Percentiles rank a stretch among this genome's conserved stretches.
phyloP scores from a whole-genome alignment of 1,140 invertebrate species.

The Macrobrachium nipponense region DNA sequence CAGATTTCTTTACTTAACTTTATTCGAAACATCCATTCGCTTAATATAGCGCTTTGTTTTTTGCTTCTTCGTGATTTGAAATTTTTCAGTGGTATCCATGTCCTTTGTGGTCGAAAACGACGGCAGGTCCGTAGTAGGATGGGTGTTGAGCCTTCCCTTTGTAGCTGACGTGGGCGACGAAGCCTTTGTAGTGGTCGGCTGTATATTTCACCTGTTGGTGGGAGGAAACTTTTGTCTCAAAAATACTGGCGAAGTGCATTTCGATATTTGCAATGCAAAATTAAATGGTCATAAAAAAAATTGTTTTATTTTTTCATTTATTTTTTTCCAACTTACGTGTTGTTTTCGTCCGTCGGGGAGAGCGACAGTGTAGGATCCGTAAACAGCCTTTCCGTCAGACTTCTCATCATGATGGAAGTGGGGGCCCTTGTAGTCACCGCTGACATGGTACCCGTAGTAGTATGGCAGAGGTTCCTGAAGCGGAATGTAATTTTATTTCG shows the following conservation, averaged over 20 bases:
- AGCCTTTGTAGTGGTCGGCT: constrained; percentile 83
- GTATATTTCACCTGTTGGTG: constrained; percentile 77
- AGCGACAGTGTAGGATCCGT: constrained; percentile 40
- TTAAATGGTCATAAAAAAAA: not conserved
- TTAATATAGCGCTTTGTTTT: too few relatives aligned
- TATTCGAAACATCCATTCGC: too few relatives aligned
- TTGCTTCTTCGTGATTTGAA: too few relatives aligned
- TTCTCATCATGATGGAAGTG: constrained; percentile 63
- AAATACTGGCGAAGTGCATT: too few relatives aligned
- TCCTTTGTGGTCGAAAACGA: constrained; percentile 11
- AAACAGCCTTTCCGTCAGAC: constrained; percentile 56
- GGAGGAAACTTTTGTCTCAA: too few relatives aligned
- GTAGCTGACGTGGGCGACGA: constrained; percentile 81
- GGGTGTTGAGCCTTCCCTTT: constrained; percentile 74
- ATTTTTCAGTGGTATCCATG: too few relatives aligned
- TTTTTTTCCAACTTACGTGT: constrained; percentile 2
- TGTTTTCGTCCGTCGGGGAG: constrained; percentile 57
- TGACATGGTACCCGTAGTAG: constrained; percentile 61
- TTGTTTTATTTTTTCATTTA: constrained; percentile 70
- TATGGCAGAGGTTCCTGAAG: constrained; percentile 51
- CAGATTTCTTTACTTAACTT: too few relatives aligned
- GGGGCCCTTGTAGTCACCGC: constrained; percentile 62
- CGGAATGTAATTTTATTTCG: not conserved
- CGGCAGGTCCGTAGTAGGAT: not conserved
- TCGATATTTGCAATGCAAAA: too few relatives aligned